Evolutionary conservation across 2,113 vertebrate genomes (phyloP).

Genomic region (Psilopogon haemacephalus): DNA sequence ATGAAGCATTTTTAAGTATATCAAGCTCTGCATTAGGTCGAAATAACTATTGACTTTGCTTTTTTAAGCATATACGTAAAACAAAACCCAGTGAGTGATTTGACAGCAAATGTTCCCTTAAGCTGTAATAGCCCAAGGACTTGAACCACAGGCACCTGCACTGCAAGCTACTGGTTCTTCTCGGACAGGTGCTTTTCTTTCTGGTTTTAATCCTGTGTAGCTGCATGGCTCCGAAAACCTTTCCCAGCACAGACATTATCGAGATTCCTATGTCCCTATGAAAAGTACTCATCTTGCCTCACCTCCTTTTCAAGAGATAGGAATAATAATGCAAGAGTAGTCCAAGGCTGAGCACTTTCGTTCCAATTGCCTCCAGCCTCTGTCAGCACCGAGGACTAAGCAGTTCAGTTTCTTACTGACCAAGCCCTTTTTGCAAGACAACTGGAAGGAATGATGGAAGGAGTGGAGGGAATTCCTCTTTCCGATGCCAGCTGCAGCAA

Average conservation of each 20-base stretch:
- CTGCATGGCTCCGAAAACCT: neutral
- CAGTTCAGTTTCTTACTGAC: neutral
- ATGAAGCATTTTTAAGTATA: accelerated
- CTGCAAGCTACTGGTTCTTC: neutral
- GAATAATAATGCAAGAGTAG: neutral
- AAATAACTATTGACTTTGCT: neutral
- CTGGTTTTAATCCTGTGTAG: neutral
- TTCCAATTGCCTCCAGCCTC: neutral
- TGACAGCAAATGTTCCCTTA: neutral
- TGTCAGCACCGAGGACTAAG: neutral
- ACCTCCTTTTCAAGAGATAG: neutral
- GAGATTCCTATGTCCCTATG: neutral
- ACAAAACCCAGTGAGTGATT: neutral
- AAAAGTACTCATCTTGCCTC: neutral
- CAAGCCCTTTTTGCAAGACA: neutral
- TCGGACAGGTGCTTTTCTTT: neutral
- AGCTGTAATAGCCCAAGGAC: neutral
- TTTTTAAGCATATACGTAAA: neutral
- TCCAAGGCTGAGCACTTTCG: neutral
- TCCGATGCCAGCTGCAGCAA: neutral
- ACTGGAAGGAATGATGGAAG: neutral
- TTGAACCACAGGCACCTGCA: neutral
- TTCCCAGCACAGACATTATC: neutral
- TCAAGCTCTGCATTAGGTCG: neutral
- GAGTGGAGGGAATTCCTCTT: neutral